Base-by-base conservation (phyloP, 1,140 invertebrate genomes). In the Leucophenga varia region DNA sequence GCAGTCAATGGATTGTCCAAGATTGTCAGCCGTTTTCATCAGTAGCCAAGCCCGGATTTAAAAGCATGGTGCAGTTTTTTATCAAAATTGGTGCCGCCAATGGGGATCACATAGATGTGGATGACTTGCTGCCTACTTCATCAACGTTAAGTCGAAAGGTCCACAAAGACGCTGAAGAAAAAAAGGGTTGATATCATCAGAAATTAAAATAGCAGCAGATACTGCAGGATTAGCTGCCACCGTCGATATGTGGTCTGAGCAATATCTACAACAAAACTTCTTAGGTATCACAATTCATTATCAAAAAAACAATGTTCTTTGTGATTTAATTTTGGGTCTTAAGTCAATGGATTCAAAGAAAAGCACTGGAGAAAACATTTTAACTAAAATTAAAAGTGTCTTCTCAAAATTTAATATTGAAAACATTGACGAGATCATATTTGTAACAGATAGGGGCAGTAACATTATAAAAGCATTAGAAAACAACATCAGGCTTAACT, bases 381-480 rank as follows among this genome's bases (percentile, higher is more conserved):
- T 49, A 49, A 39, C 34, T 43, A 45, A 19, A 35, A 42, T 41
- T 45, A 45, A 51, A 34, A 34, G 22, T 25, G 22, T 25, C 22
- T 47, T 51, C 22, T 51, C 49, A 51, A 51, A 51, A 51, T 51
- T 42, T 41, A 51, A 42, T 51, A 45, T 51, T 51, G 30, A 51
- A 39, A 49, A 51, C 37, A 48, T 49, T 43, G 47, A 37, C 21
- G 39, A 49, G 17, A 35, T 48, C 46, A 41, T 41, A 48, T 36
- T 51, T 51, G 49, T 51, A 41, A 51, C 49, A 41, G 49, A 47
- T 43, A 52, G 43, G 43, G 43, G 49, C 43, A 46, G 43, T 3
- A 51, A 52, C 43, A 52, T 52, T 3, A 46, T 50, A 51, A 51
- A 51, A 51, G 49, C 49, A 42, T 46, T 52, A 46, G 32, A 51